Conservation (phyloP, 2,113 vertebrate genomes). For the Galbula dea region DNA sequence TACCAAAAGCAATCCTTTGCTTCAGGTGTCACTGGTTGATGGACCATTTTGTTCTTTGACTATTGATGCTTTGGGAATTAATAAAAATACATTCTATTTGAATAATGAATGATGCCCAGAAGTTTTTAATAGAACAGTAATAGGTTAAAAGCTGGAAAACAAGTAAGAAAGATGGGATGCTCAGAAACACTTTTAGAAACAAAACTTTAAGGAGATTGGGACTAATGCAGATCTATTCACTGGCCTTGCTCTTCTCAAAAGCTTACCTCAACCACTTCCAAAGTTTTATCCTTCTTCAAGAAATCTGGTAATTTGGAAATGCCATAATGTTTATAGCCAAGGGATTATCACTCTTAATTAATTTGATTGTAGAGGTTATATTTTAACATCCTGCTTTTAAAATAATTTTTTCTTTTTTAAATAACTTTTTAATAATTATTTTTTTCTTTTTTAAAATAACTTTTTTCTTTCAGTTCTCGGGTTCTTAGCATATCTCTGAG, state of each 20-base stretch:
- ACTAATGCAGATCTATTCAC: not conserved
- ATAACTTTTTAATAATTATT: not conserved
- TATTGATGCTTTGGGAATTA: not conserved
- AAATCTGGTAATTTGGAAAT: not conserved
- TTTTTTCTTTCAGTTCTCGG: not conserved
- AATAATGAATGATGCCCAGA: not conserved
- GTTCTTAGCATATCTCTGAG: not conserved
- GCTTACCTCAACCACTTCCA: not conserved
- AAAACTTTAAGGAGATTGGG: accelerated
- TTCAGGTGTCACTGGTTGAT: not conserved
- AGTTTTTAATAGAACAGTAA: not conserved
- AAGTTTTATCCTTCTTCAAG: not conserved
- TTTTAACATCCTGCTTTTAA: not conserved
- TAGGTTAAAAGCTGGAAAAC: not conserved
- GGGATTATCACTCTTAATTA: not conserved
- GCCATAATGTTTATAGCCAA: accelerated
- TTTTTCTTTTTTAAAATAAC: no score
- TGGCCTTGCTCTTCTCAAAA: not conserved
- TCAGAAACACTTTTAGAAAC: not conserved
- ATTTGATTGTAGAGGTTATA: not conserved
- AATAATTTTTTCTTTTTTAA: no score
- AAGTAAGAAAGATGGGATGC: not conserved
- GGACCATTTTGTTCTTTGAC: not conserved
- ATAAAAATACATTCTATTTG: not conserved
- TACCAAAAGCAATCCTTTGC: not conserved